A percentile compares a stretch with the other conserved stretches of the same genome.
Conservation (phyloP, 2,888 invertebrate species). For the Harmothoe impar region DNA sequence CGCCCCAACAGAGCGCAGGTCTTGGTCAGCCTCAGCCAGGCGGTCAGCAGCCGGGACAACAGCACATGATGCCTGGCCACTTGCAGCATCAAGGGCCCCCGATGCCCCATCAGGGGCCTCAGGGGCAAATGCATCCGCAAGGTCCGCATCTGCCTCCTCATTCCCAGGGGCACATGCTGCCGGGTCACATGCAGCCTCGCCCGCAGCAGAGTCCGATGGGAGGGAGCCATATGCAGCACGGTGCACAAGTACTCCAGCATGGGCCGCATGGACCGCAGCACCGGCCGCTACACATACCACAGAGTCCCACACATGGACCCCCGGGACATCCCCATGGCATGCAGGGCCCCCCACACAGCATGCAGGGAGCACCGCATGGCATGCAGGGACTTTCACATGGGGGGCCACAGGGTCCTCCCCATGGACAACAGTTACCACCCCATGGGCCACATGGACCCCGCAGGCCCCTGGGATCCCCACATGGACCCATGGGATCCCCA, state of each 20-base stretch:
- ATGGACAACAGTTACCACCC: background rate
- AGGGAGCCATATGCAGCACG: background rate
- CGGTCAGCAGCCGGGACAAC: background rate
- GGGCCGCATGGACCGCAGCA: conserved; percentile 62
- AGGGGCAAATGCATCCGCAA: conserved; percentile 21
- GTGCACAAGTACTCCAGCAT: background rate
- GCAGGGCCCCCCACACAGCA: background rate
- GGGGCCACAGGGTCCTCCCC: background rate
- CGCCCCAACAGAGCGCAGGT: background rate
- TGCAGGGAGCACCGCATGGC: background rate
- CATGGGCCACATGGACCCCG: background rate
- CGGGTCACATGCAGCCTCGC: conserved; percentile 83
- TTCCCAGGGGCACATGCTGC: background rate
- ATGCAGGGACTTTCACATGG: background rate
- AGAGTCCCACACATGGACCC: conserved; percentile 68
- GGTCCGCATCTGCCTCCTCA: conserved; percentile 79
- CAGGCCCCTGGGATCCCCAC: background rate
- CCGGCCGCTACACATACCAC: conserved; percentile 67
- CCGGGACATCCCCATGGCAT: conserved; percentile 80
- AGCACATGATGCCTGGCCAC: background rate
- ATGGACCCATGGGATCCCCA: background rate
- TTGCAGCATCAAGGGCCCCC: conserved; percentile 1
- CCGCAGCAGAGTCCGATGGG: conserved; percentile 66
- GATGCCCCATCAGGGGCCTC: conserved; percentile 17
- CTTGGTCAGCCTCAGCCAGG: background rate